Conservation (phyloP, 92 coral and sea anemone genomes). For the Epizoanthus fatuus region DNA sequence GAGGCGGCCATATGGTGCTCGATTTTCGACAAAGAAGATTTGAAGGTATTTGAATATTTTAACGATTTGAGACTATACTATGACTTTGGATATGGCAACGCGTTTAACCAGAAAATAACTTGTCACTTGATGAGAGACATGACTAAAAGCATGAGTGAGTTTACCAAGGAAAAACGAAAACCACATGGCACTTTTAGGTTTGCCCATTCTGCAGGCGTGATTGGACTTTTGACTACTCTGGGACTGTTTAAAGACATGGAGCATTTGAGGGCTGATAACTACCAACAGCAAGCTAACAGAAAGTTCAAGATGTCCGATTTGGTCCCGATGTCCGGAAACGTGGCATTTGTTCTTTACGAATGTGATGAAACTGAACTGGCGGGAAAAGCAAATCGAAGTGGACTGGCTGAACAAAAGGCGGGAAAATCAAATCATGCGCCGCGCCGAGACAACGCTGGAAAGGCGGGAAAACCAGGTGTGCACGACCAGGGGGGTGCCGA, state of each 20-base stretch:
- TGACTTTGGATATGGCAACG: conserved; percentile 79
- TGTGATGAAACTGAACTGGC: conserved; percentile 36
- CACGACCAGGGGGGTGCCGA: neutral
- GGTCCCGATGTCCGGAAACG: conserved; percentile 90
- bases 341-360: conserved; percentile 85
- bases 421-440: too few species aligned
- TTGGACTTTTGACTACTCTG: conserved; percentile 80
- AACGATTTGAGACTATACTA: conserved; percentile 81
- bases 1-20: conserved; percentile 82
- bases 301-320: conserved; percentile 73
- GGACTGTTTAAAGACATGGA: conserved; percentile 82
- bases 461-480: neutral
- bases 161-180: conserved; percentile 44
- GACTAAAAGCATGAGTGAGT: conserved; percentile 51
- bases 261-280: conserved; percentile 81
- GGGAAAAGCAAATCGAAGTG: conserved; percentile 5
- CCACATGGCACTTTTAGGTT: conserved; percentile 87
- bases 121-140: conserved; percentile 73
- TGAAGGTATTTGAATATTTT: conserved; percentile 81
- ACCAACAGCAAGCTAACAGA: conserved; percentile 63
- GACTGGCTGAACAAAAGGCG: neutral
- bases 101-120: conserved; percentile 80
- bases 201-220: conserved; percentile 84
- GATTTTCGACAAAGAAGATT: conserved; percentile 75
- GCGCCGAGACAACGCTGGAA: neutral